Base-by-base conservation (phyloP, 1,140 invertebrate genomes). In the Penaeus chinensis region DNA sequence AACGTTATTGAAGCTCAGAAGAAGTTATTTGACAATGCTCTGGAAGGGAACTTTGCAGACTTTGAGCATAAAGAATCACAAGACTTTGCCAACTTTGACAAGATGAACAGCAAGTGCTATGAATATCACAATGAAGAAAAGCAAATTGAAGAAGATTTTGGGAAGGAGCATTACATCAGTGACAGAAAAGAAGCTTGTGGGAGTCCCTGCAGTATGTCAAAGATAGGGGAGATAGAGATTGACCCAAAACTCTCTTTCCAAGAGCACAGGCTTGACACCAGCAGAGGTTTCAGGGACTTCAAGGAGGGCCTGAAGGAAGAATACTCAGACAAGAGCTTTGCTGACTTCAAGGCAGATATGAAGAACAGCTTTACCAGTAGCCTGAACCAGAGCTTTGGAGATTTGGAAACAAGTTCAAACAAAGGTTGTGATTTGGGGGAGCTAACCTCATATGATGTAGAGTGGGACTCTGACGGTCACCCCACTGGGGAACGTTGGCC, bases 401-500 rank as follows among this genome's bases (percentile, higher is more conserved):
- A 74, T 27, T 27, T 74, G 71, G 71, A 74, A 74, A 27, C 20
- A 18, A 32, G 42, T 16, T 74, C 71, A 27, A 19, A 27, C 3
- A 74, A 37, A 37, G 71, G 42, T 37, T 74, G 27, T 74, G n/a
- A n/a, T 71, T 71, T n/a, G 22, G 32, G 66, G 66, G n/a, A 24
- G 22, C 20, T 13, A n/a, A 24, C 2, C 20, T 71, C 27, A n/a
- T 27, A 37, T 16, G 86, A 88, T 22, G 81, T 62, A 27, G 65
- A 76, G 27, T 63, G 63, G 65, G 76, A 79, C 19, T 76, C 42
- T 8, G 69, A 82, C 27, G 78, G 82, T 71, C 79, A 76, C 24
- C 86, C 86, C 5, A 82, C 65, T 18, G 86, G 86, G 24, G 86
- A 82, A 54, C 47, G 86, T 24, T 90, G 89, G 89, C 89, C 89